These are phyloP conservation scores for Andricus grossulariae DNA, from an alignment of 1,140 invertebrate species.

Conservation along the genomic window DNA sequence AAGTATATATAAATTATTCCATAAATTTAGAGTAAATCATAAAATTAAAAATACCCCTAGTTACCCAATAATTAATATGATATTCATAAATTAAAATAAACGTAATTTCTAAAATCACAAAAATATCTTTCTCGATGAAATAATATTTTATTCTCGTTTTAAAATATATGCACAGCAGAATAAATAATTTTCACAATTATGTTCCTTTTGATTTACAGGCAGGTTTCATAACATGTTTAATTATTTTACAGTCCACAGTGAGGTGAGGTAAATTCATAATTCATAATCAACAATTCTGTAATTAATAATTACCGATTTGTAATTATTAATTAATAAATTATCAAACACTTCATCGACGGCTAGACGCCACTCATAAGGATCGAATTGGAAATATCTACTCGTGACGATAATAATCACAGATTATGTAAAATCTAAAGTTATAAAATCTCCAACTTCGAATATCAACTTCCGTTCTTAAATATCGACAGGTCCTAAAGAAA, in stretches of 20 bases:
- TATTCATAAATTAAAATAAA: too few species aligned
- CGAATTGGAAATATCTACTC: background rate
- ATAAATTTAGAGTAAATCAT: too few species aligned
- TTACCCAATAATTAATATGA: too few species aligned
- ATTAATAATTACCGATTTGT: too few species aligned
- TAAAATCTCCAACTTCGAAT: background rate
- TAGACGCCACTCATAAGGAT: too few species aligned
- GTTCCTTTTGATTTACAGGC: constrained; percentile 53
- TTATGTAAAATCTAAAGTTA: background rate
- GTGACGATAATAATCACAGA: background rate
- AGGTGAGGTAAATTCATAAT: constrained; percentile 40
- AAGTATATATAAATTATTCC: too few species aligned
- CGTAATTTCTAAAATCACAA: background rate
- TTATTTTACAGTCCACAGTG: constrained; percentile 56
- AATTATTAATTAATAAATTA: too few species aligned
- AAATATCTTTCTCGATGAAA: constrained; percentile 43
- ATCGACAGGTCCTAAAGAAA: background rate
- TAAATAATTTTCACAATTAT: constrained; percentile 57
- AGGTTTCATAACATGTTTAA: constrained; percentile 40
- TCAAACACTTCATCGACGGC: too few species aligned
- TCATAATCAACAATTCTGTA: background rate
- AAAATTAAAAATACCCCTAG: too few species aligned
- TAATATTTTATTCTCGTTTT: constrained; percentile 60
- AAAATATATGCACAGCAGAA: constrained; percentile 59
- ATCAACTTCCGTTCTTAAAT: background rate